phyloP scores from a whole-genome alignment of 2,888 invertebrate species.

The Sclerodermus sp. region DNA sequence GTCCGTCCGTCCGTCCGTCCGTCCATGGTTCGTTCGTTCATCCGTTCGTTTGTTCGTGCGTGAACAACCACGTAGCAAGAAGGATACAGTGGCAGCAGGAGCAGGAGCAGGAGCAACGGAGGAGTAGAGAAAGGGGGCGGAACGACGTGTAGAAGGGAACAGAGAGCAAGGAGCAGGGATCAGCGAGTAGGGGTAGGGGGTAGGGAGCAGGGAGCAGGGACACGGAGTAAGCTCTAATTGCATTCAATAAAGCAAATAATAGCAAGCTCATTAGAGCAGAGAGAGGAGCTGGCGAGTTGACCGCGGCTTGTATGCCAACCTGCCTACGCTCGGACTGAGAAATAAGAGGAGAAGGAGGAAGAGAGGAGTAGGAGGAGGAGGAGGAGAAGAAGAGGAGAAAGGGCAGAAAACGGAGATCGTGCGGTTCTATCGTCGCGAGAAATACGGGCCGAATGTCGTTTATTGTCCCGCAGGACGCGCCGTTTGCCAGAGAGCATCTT shows the following conservation, averaged over 20 bases:
- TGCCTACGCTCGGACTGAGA: constrained; percentile 41
- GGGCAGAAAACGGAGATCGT: constrained; percentile 37
- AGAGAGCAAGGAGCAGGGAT: constrained; percentile 17
- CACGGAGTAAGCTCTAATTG: constrained; percentile 55
- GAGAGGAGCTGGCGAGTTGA: constrained; percentile 46
- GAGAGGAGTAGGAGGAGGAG: constrained; percentile 10
- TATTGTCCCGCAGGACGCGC: constrained; percentile 37
- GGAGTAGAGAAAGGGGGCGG: constrained; percentile 10
- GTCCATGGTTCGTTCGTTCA: too few relatives aligned
- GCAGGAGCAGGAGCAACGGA: constrained; percentile 9
- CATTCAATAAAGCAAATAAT: constrained; percentile 57
- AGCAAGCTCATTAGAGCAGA: constrained; percentile 55
- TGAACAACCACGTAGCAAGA: constrained; percentile 16
- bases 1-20: constrained; percentile 17
- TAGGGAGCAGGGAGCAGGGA: constrained; percentile 28
- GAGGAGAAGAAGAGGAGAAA: constrained; percentile 8
- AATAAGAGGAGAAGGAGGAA: constrained; percentile 19
- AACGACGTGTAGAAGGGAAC: constrained; percentile 16
- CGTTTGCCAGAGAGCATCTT: constrained; percentile 28
- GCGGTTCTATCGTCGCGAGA: constrained; percentile 36
- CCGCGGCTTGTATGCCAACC: constrained; percentile 43
- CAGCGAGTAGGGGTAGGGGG: constrained; percentile 9
- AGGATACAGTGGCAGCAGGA: constrained; percentile 16
- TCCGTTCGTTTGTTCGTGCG: neutral
- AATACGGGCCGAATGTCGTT: constrained; percentile 40